These are phyloP conservation scores for Caenorhabditis elegans DNA, from an alignment of 1,140 invertebrate genomes.

Conservation along the genomic window WBcel235 BX284604.4:11291501-11292000, in stretches of 20 bases:
- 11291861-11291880: conserved; percentile 66
- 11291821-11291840: conserved; percentile 61
- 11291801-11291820: conserved; percentile 31
- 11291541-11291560: conserved; percentile 65
- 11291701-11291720: conserved; percentile 61
- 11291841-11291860: conserved; percentile 63
- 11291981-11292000: conserved; percentile 66
- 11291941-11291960: conserved; percentile 65
- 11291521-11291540: conserved; percentile 66
- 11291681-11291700: conserved; percentile 63
- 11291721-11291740: conserved; percentile 63
- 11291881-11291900: conserved; percentile 65
- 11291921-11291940: conserved; percentile 62
- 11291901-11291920: conserved; percentile 64
- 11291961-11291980: conserved; percentile 63
- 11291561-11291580: conserved; percentile 61
- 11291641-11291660: conserved; percentile 66
- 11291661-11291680: conserved; percentile 66
- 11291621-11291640: conserved; percentile 63
- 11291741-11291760: conserved; percentile 64
- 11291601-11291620: conserved; percentile 51
- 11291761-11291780: conserved; percentile 61
- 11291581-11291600: conserved; percentile 66
- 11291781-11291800: not conserved
- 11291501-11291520: conserved; percentile 66